phyloP scores from a whole-genome alignment of 2,113 vertebrate species.

The Alethe diademata region DNA sequence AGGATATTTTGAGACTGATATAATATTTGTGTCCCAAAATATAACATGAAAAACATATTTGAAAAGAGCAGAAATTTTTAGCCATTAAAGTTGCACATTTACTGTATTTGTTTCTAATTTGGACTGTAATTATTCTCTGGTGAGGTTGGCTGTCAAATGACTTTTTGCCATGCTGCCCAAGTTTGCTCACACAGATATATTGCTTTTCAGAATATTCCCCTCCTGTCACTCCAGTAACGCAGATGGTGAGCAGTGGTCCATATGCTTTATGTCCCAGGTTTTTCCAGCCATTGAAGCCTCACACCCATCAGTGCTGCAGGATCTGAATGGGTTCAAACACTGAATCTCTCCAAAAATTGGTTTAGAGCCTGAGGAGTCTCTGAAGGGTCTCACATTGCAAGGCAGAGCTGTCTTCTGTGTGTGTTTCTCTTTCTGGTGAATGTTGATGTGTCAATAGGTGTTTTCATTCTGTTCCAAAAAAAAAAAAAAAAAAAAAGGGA shows the following conservation, averaged over 20 bases:
- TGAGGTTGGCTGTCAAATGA: background rate
- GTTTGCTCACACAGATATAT: background rate
- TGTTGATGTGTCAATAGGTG: background rate
- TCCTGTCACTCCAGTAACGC: accelerated
- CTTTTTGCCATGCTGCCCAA: background rate
- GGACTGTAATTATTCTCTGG: background rate
- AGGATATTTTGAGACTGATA: conserved; percentile 35
- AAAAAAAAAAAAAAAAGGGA: no score
- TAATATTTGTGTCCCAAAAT: conserved; percentile 19
- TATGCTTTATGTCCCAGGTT: background rate
- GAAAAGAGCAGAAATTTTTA: background rate
- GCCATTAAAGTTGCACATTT: background rate
- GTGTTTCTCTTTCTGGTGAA: background rate
- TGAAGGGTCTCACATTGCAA: background rate
- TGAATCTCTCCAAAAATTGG: background rate
- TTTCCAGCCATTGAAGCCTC: background rate
- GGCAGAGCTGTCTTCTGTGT: background rate
- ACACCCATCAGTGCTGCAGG: background rate
- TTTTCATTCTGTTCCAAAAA: background rate
- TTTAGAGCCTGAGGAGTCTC: background rate
- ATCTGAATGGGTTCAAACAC: background rate
- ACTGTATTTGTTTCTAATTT: background rate
- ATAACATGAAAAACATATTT: background rate
- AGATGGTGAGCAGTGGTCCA: background rate
- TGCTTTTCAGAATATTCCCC: background rate